Evolutionary conservation across 92 coral and sea anemone genomes (phyloP).

Genomic region (Porites lobata): DNA sequence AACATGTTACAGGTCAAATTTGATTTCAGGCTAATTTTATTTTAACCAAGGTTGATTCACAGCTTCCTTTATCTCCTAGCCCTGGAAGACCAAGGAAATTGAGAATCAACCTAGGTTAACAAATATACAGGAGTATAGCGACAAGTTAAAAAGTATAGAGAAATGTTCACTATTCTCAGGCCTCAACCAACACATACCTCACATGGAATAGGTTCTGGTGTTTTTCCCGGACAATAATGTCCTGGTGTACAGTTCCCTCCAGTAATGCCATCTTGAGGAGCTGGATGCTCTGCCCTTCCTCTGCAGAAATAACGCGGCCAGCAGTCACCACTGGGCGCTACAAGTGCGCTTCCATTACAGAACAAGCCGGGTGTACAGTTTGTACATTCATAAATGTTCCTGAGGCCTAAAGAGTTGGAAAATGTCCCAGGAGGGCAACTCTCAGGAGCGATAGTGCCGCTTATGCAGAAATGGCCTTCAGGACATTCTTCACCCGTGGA

Average conservation of each 20-base stretch:
- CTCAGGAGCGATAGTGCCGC: conserved; percentile 90
- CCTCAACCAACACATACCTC: conserved; percentile 63
- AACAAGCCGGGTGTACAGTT: conserved; percentile 95
- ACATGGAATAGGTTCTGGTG: conserved; percentile 96
- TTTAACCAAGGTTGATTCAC: too few species aligned
- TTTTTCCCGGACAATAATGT: conserved; percentile 92
- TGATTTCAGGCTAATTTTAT: too few species aligned
- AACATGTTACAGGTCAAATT: not conserved
- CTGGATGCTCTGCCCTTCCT: conserved; percentile 88
- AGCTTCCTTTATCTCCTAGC: too few species aligned
- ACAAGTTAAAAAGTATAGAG: too few species aligned
- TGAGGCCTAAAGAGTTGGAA: conserved; percentile 82
- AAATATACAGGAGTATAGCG: too few species aligned
- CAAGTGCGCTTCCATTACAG: conserved; percentile 93
- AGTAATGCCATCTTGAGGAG: conserved; percentile 87
- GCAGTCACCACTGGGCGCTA: conserved; percentile 89
- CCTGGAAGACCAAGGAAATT: too few species aligned
- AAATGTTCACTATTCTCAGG: too few species aligned
- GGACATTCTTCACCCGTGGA: conserved; percentile 91
- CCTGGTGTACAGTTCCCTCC: conserved; percentile 99
- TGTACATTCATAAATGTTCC: conserved; percentile 64
- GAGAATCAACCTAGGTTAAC: too few species aligned
- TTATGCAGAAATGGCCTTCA: conserved; percentile 85
- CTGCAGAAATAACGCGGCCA: conserved; percentile 89
- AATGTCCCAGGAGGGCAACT: conserved; percentile 97